A percentile compares a stretch with the other conserved stretches of the same genome.
Evolutionary conservation across 2,113 vertebrate species (phyloP).

Genomic region (Todiramphus saurophagus): DNA sequence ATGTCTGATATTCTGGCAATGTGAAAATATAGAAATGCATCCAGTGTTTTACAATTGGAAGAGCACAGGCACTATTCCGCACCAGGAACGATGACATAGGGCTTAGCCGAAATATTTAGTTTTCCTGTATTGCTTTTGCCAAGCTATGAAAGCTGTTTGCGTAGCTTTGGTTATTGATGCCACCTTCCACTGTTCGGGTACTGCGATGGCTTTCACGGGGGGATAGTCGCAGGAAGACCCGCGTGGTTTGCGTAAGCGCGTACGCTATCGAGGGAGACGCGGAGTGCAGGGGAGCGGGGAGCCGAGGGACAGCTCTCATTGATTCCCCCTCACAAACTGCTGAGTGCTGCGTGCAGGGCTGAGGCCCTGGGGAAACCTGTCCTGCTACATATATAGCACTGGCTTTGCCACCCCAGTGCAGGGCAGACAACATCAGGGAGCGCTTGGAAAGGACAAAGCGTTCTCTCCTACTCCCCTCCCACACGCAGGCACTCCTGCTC

Average conservation of each 20-base stretch:
- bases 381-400: not conserved
- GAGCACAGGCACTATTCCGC: not conserved
- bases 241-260: not conserved
- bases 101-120: not conserved
- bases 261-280: not conserved
- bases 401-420: not conserved
- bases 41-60: not conserved
- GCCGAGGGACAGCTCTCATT: not conserved
- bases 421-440: not conserved
- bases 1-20: not conserved
- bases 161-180: not conserved
- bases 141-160: not conserved
- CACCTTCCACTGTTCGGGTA: not conserved
- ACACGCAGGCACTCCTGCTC: not conserved
- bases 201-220: not conserved
- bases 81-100: not conserved
- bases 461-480: not conserved
- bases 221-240: not conserved
- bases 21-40: not conserved
- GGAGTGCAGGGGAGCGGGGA: not conserved
- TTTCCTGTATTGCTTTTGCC: not conserved
- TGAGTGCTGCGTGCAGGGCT: not conserved
- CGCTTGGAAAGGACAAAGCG: not conserved
- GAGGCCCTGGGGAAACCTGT: conserved; percentile 9
- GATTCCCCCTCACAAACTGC: not conserved